Evolutionary conservation across 2,113 vertebrate species (phyloP), one percentile per base, ranked within the genome.

Genomic region (Barnardius zonarius): DNA sequence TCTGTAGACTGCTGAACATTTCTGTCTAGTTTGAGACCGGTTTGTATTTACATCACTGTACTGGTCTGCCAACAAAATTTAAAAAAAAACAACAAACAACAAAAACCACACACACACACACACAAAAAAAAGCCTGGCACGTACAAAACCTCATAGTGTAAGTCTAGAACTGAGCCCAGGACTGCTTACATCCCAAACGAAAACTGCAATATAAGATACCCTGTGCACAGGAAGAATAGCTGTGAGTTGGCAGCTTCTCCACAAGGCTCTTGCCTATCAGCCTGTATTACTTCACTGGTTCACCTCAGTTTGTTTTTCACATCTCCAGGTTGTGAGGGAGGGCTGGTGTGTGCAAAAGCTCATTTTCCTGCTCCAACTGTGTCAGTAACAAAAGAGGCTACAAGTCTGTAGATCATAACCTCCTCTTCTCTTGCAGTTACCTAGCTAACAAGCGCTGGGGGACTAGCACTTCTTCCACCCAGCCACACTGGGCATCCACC

Each of bases 71-170:
- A 82, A n/a, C 10, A 86, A 48, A 85, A 46, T 14, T 14, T 0
- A 23, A 15, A 37, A 61, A 44, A 49, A n/a, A 13, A 23, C 23
- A 43, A 23, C 3, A 10, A 49, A 33, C 5, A 48, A 49, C 11
- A 20, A 20, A 13, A 14, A 39, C 39, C 39, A 39, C 39, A 39
- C 39, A 39, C 39, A 39, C 39, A 39, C 39, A 39, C 39, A 39
- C 39, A 39, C 39, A 39, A 39, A 59, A 23, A 55, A n/a, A n/a
- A 22, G 37, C 4, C 49, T 76, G 51, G 33, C 78, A 55, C 19
- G 9, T 27, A 5, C 0, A 5, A 44, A 64, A 25, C 37, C 30
- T 24, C 24, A 0, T 0, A n/a, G 57, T 37, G 28, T 30, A 18
- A 22, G 51, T 31, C 31, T 52, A 22, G 52, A 68, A 16, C 0